Evolutionary conservation across 2,888 invertebrate species (phyloP).

Genomic region (Epistrophe eligans): DNA sequence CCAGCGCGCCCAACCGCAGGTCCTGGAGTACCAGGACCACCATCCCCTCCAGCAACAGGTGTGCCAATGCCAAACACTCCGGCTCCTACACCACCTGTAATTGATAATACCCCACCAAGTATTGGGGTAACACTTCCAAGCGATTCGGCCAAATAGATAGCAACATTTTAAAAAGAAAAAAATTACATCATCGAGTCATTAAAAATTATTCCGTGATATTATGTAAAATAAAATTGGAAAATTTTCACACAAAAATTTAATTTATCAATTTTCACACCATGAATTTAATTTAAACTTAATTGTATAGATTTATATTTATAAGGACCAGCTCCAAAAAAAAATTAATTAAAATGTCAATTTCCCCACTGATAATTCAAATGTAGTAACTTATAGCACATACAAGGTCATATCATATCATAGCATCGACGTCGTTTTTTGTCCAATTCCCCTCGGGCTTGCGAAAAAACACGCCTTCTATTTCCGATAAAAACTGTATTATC

Average conservation of each 20-base stretch:
- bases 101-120: slow-evolving; percentile 75
- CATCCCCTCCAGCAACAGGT: slow-evolving; percentile 51
- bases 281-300: background rate
- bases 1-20: slow-evolving; percentile 65
- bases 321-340: background rate
- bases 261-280: background rate
- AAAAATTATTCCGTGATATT: slow-evolving; percentile 8
- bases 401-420: background rate
- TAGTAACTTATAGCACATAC: background rate
- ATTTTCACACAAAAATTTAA: background rate
- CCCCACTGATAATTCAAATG: background rate
- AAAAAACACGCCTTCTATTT: too few relatives aligned
- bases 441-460: too few relatives aligned
- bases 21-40: slow-evolving; percentile 67
- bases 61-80: slow-evolving; percentile 77
- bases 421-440: too few relatives aligned
- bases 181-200: background rate
- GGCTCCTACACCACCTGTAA: slow-evolving; percentile 76
- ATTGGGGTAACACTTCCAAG: slow-evolving; percentile 20
- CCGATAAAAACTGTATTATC: too few relatives aligned
- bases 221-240: slow-evolving; percentile 7
- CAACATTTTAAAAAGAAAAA: background rate
- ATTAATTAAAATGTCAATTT: background rate
- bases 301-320: background rate
- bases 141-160: background rate